These are phyloP conservation scores for Mythimna albipuncta DNA, from an alignment of 2,888 invertebrate genomes.

Conservation along the genomic window DNA sequence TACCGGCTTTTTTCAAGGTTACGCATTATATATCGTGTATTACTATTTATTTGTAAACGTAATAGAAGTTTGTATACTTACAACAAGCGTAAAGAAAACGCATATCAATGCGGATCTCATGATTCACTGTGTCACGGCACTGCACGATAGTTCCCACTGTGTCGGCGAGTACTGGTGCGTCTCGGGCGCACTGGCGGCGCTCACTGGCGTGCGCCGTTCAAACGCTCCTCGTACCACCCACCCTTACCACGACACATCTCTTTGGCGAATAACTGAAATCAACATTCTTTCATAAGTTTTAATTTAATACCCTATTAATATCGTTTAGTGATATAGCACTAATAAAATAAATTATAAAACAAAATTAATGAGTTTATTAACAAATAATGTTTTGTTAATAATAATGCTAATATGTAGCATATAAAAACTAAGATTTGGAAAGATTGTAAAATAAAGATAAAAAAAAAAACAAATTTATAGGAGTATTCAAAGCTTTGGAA, in stretches of 20 bases:
- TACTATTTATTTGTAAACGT: slow-evolving; percentile 7
- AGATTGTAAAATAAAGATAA: not conserved
- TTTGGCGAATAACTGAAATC: slow-evolving; percentile 42
- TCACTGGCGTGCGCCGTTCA: slow-evolving; percentile 68
- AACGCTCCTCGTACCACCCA: slow-evolving; percentile 49
- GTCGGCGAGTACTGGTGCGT: slow-evolving; percentile 72
- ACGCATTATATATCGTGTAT: too few species aligned
- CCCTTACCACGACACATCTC: slow-evolving; percentile 41
- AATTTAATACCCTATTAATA: not conserved
- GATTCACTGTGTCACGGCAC: slow-evolving; percentile 78
- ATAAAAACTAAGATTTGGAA: not conserved
- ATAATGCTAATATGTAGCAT: not conserved
- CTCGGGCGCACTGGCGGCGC: slow-evolving; percentile 75
- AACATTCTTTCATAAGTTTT: slow-evolving; percentile 25
- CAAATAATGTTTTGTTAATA: not conserved
- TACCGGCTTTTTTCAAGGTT: slow-evolving; percentile 1
- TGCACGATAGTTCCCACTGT: slow-evolving; percentile 66
- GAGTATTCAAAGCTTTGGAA: not conserved
- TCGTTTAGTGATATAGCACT: not conserved
- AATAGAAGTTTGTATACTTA: slow-evolving; percentile 71
- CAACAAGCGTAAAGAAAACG: slow-evolving; percentile 83
- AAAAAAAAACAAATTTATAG: not conserved
- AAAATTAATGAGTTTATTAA: not conserved
- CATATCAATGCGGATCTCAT: slow-evolving; percentile 84
- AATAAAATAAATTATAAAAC: not conserved